Conservation (phyloP, 2,888 invertebrate species). For the Euclidia mi region DNA sequence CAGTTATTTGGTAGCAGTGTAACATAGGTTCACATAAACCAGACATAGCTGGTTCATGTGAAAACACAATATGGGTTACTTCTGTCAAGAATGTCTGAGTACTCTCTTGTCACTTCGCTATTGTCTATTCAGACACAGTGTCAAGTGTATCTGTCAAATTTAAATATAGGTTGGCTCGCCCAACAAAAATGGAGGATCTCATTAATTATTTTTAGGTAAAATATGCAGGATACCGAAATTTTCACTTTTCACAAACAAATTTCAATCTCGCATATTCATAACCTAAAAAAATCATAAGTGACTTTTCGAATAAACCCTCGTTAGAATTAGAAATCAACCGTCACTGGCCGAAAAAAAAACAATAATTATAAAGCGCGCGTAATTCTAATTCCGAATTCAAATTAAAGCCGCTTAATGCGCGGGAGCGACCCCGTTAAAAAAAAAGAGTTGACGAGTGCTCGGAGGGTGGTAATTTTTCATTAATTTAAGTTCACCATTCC, state of each 20-base stretch:
- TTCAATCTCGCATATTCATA: conserved; percentile 52
- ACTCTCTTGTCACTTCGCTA: conserved; percentile 15
- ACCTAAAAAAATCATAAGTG: conserved; percentile 61
- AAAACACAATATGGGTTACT: conserved; percentile 20
- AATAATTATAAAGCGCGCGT: conserved; percentile 90
- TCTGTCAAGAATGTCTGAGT: conserved; percentile 15
- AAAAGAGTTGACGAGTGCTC: conserved; percentile 90
- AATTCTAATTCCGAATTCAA: conserved; percentile 90
- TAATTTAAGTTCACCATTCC: conserved; percentile 90
- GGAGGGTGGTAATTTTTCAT: conserved; percentile 90
- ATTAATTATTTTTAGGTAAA: conserved; percentile 13
- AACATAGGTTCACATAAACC: no score
- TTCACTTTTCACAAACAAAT: conserved; percentile 39
- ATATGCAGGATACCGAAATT: conserved; percentile 14
- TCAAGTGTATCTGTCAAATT: conserved; percentile 10
- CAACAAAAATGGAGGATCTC: conserved; percentile 18
- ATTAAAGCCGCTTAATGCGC: conserved; percentile 90
- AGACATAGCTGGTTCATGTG: conserved; percentile 2
- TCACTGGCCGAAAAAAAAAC: conserved; percentile 83
- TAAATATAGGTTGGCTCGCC: not conserved
- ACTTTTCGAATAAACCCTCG: conserved; percentile 75
- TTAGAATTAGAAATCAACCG: conserved; percentile 86
- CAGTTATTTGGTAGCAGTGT: not conserved
- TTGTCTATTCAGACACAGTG: conserved; percentile 11
- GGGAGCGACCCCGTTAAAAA: conserved; percentile 89